phyloP scores from a whole-genome alignment of 2,113 vertebrate species.

The Aramus guarauna region DNA sequence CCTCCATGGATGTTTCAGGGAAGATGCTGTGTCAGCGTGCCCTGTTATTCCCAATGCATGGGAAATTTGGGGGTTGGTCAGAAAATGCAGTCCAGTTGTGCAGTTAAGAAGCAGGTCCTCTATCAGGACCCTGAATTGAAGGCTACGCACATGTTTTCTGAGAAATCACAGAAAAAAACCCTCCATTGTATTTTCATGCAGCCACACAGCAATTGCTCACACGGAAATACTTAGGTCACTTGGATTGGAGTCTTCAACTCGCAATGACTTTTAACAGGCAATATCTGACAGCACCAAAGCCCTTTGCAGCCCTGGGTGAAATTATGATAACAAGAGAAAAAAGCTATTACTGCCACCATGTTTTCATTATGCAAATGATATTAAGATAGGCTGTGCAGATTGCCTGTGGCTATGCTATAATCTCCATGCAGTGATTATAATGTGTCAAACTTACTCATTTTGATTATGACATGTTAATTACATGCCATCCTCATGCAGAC shows the following conservation, averaged over 20 bases:
- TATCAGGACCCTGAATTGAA: fast-evolving
- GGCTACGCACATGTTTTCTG: neutral
- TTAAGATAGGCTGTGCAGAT: constrained; percentile 95
- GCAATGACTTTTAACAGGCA: constrained; percentile 74
- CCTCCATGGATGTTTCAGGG: fast-evolving
- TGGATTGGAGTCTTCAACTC: constrained; percentile 51
- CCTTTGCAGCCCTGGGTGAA: constrained; percentile 96
- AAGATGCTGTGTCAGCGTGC: fast-evolving
- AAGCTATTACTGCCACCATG: constrained; percentile 99
- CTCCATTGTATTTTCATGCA: fast-evolving
- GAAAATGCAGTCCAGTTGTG: neutral
- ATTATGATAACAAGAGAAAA: constrained; percentile 99
- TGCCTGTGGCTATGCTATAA: constrained; percentile 92
- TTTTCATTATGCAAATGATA: constrained; percentile 99
- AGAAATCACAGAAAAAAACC: neutral
- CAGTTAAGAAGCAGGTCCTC: neutral
- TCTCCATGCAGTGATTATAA: constrained; percentile 98
- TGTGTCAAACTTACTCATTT: constrained; percentile 98
- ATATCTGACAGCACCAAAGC: constrained; percentile 86
- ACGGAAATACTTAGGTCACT: constrained; percentile 58
- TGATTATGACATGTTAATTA: constrained; percentile 99
- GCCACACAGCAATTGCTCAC: fast-evolving
- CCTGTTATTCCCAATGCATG: fast-evolving
- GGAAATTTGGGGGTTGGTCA: fast-evolving
- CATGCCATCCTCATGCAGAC: constrained; percentile 94